Conservation (phyloP, 2,888 invertebrate genomes). For the Mythimna ferrago region DNA sequence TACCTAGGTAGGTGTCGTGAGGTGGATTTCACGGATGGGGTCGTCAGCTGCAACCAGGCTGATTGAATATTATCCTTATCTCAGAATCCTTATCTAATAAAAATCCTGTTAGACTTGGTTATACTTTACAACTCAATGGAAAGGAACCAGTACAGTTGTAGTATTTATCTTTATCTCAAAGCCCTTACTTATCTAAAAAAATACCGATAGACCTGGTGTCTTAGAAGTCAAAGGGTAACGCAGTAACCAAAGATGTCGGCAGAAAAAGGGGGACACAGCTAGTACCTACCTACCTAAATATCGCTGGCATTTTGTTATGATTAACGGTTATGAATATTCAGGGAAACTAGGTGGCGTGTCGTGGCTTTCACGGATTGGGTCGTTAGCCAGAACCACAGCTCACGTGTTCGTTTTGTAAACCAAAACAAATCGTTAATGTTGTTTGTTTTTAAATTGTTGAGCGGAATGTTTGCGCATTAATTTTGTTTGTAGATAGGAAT, state of each 20-base stretch:
- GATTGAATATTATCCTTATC: no score
- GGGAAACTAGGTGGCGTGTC: neutral
- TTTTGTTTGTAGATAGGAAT: constrained; percentile 11
- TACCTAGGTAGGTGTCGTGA: constrained; percentile 3
- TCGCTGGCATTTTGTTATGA: neutral
- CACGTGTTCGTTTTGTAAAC: constrained; percentile 8
- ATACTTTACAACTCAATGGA: no score
- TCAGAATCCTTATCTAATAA: no score
- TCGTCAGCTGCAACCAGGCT: neutral
- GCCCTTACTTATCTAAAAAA: no score
- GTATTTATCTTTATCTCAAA: no score
- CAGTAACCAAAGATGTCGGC: no score
- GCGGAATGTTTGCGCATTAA: constrained; percentile 8
- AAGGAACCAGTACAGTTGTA: no score
- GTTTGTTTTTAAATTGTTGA: constrained; percentile 10
- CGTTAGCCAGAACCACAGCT: neutral
- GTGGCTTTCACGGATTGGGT: neutral
- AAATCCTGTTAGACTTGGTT: no score
- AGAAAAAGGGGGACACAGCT: neutral
- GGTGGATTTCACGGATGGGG: constrained; percentile 7
- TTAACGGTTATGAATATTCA: neutral
- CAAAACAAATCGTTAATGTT: constrained; percentile 1
- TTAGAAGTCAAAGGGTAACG: no score
- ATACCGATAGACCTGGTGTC: no score
- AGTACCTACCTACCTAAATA: neutral